phyloP scores from a whole-genome alignment of 2,888 invertebrate genomes.

The Acrobasis suavella region DNA sequence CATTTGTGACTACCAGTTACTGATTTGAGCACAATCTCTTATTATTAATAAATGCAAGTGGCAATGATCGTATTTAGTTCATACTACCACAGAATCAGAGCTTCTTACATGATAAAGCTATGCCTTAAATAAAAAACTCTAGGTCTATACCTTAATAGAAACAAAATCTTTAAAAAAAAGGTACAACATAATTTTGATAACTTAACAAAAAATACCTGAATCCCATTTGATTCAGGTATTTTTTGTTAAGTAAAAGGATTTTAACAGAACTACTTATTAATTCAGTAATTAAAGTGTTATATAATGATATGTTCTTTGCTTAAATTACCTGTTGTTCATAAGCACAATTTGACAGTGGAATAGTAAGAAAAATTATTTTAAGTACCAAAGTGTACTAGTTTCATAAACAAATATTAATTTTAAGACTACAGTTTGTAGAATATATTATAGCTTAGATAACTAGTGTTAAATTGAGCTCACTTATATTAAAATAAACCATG shows the following conservation, averaged over 20 bases:
- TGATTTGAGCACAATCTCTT: slow-evolving; percentile 9
- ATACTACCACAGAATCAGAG: background rate
- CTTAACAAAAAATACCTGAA: background rate
- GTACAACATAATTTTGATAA: background rate
- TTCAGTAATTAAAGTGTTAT: background rate
- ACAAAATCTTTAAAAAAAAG: background rate
- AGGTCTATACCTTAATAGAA: background rate
- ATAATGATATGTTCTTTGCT: slow-evolving; percentile 2
- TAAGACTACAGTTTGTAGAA: slow-evolving; percentile 54
- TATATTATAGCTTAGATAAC: slow-evolving; percentile 6
- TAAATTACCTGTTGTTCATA: background rate
- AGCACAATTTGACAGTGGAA: too few relatives aligned
- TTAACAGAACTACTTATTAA: background rate
- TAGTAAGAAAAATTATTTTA: slow-evolving; percentile 2
- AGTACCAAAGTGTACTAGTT: slow-evolving; percentile 6
- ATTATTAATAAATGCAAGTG: slow-evolving; percentile 32
- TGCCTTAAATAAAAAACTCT: too few relatives aligned
- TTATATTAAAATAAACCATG: background rate
- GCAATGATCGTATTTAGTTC: slow-evolving; percentile 4
- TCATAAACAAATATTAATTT: slow-evolving; percentile 19
- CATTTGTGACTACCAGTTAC: background rate
- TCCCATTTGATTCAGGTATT: background rate
- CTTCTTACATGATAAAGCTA: background rate
- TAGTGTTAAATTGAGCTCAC: slow-evolving; percentile 17
- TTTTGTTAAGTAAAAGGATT: background rate